Evolutionary conservation across 1,140 invertebrate genomes (phyloP), one percentile per base, ranked within the genome.

Genomic region (Holcopasites calliopsidis): DNA sequence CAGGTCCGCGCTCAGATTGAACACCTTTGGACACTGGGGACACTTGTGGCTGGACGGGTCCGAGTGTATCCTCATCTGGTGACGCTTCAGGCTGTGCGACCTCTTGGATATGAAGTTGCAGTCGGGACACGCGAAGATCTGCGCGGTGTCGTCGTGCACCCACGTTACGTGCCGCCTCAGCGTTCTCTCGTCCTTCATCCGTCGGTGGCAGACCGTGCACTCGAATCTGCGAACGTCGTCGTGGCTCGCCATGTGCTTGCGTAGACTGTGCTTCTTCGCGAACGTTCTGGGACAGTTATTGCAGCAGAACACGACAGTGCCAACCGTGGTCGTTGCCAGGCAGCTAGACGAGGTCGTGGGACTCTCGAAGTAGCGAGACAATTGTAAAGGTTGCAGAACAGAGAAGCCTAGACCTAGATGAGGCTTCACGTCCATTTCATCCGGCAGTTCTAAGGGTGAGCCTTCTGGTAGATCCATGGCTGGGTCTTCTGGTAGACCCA

Each of bases 21-120:
- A 61, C 21, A 31, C 10, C 16, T 50, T 62, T 10, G 31, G 6
- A 2, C 64, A 79, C 0, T 33, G 10, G 0, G 13, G 16, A n/a
- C 72, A 76, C 5, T 18, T 38, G 38, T 52, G 58, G 18, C 2
- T 1, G 16, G 18, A 62, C 1, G 10, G 18, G 1, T 49, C 42
- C 10, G 47, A 4, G 10, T 75, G 72, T 4, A 8, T 31, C 49
- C 40, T 57, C 10, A 60, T 49, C 11, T 73, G 35, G 35, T 77
- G 49, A 16, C 52, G 23, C 6, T 44, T 57, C 21, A 77, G 1
- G 4, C 8, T 38, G 2, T 28, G 21, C 18, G 2, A 42, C 1
- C 23, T 40, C 7, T 13, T 16, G 1, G 61, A 52, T 7, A 58
- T 66, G 18, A 77, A 77, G 3, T 38, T 38, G 26, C 76, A 77